Percentiles rank a stretch among this genome's conserved stretches.
phyloP scores from a whole-genome alignment of 1,140 invertebrate species.

The Sitobion miscanthi region DNA sequence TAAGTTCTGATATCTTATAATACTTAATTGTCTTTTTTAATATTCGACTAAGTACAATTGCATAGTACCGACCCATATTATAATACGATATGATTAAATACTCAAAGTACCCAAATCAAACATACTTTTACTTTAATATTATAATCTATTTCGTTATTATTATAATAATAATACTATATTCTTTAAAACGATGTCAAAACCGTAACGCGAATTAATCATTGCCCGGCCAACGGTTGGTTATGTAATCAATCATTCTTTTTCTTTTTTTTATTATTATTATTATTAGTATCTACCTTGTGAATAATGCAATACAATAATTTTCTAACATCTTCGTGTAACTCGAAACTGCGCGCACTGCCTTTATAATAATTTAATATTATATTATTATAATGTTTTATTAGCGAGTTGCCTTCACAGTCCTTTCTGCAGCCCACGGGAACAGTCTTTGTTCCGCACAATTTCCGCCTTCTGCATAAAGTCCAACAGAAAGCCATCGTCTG shows the following conservation, averaged over 20 bases:
- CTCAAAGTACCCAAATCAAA: not conserved
- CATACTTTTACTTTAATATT: not conserved
- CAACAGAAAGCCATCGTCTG: not conserved
- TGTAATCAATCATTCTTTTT: slow-evolving; percentile 35
- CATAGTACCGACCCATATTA: not conserved
- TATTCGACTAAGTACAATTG: not conserved
- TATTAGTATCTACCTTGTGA: not conserved
- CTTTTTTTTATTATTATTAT: not conserved
- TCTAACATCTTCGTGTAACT: slow-evolving; percentile 6
- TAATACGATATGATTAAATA: not conserved
- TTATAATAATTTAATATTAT: not conserved
- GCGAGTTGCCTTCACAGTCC: not conserved
- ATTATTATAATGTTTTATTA: slow-evolving; percentile 24
- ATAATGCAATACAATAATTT: slow-evolving; percentile 15
- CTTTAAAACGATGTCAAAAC: not conserved
- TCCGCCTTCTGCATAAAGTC: not conserved
- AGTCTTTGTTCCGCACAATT: not conserved
- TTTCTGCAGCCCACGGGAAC: not conserved
- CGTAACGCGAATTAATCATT: slow-evolving; percentile 19
- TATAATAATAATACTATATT: not conserved
- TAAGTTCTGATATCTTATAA: not conserved
- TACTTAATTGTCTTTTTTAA: not conserved
- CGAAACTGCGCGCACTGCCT: not conserved
- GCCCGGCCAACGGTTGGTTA: not conserved
- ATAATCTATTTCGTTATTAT: slow-evolving; percentile 21